Conservation (phyloP, 2,888 invertebrate species). For the Coremacera marginata region DNA sequence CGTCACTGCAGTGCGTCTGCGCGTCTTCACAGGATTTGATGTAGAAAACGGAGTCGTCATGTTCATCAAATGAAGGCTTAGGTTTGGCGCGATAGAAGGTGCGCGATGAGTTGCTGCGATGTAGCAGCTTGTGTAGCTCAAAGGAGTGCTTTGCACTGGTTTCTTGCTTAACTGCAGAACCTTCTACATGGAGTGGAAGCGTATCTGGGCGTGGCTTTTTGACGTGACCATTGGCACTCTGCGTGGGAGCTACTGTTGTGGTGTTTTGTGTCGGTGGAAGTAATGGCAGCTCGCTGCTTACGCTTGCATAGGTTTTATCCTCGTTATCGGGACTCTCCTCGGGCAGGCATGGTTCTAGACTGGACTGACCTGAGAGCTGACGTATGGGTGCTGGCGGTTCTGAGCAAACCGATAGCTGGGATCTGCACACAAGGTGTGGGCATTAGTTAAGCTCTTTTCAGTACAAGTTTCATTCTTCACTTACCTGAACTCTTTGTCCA, state of each 20-base stretch:
- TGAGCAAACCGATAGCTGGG: slow-evolving; percentile 68
- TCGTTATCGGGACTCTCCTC: slow-evolving; percentile 57
- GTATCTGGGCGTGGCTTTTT: slow-evolving; percentile 64
- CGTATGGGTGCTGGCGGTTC: slow-evolving; percentile 64
- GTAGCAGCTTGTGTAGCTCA: slow-evolving; percentile 44
- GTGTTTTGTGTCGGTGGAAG: neutral
- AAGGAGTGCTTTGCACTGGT: slow-evolving; percentile 32
- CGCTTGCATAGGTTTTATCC: neutral
- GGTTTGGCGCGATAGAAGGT: slow-evolving; percentile 67
- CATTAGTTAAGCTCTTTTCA: neutral
- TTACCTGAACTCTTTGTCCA: slow-evolving; percentile 68
- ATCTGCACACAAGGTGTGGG: slow-evolving; percentile 47
- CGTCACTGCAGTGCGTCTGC: slow-evolving; percentile 47
- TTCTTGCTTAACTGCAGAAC: slow-evolving; percentile 36
- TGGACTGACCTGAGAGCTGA: slow-evolving; percentile 68
- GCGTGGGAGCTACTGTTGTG: slow-evolving; percentile 35
- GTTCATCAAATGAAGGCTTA: slow-evolving; percentile 58
- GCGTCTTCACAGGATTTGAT: slow-evolving; percentile 55
- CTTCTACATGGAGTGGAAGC: slow-evolving; percentile 54
- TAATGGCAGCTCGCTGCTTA: slow-evolving; percentile 42
- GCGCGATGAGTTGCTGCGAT: slow-evolving; percentile 67
- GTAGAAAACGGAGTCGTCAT: slow-evolving; percentile 66
- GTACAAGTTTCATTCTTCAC: slow-evolving; percentile 15
- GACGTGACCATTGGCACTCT: slow-evolving; percentile 39
- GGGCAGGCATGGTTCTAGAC: slow-evolving; percentile 67